Conservation (phyloP, 2,113 vertebrate species). For the Nettapus auritus region DNA sequence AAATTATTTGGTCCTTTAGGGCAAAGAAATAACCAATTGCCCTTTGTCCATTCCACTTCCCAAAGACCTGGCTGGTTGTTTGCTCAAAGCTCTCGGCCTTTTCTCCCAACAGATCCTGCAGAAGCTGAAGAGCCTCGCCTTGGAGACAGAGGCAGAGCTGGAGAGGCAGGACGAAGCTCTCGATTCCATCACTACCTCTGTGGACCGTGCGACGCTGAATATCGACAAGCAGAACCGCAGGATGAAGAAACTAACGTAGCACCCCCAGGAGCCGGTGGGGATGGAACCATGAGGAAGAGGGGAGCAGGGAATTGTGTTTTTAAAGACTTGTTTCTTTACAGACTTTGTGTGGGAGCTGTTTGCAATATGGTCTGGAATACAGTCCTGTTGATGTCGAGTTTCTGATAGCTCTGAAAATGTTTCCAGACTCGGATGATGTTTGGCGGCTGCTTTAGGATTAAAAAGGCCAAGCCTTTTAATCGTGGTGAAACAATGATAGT, state of each 20-base stretch:
- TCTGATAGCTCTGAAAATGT: not conserved
- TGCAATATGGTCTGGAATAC: not conserved
- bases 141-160: conserved; percentile 89
- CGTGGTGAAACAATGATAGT: not conserved
- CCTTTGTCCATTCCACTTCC: fast-evolving
- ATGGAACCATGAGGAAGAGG: fast-evolving
- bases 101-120: conserved; percentile 84
- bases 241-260: conserved; percentile 85
- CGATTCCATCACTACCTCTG: conserved; percentile 81
- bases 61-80: fast-evolving
- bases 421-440: not conserved
- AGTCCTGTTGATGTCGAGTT: not conserved
- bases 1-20: not conserved
- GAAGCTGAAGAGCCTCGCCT: conserved; percentile 88
- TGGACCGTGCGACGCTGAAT: conserved; percentile 81
- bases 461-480: not conserved
- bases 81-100: not conserved
- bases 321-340: not conserved
- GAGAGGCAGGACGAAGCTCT: conserved; percentile 90
- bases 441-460: not conserved
- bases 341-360: not conserved
- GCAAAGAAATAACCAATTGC: fast-evolving
- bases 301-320: not conserved
- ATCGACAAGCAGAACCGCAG: conserved; percentile 87
- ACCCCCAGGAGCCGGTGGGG: fast-evolving